Evolutionary conservation across 2,888 invertebrate genomes (phyloP).

Genomic region (Ypsolopha scabrella): DNA sequence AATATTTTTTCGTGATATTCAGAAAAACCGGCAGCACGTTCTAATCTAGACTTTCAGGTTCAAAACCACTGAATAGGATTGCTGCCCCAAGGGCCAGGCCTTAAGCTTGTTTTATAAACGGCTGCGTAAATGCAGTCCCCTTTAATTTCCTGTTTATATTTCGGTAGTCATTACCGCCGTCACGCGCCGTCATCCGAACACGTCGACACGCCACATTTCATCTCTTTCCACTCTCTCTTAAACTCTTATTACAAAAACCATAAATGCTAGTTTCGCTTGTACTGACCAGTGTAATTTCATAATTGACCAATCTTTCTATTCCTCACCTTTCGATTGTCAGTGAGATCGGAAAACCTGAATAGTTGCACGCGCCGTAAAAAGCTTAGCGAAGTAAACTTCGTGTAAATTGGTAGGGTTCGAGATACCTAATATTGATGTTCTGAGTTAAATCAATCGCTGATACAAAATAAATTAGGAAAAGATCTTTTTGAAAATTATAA

Average conservation of each 20-base stretch:
- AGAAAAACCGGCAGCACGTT: no score
- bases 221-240: background rate
- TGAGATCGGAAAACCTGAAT: slow-evolving; percentile 10
- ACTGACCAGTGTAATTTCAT: slow-evolving; percentile 15
- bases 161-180: background rate
- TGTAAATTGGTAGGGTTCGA: no score
- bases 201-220: background rate
- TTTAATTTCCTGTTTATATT: background rate
- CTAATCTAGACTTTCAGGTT: no score
- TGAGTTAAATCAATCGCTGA: no score
- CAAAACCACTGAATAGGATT: no score
- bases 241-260: background rate
- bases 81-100: no score
- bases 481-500: no score
- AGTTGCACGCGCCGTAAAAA: slow-evolving; percentile 14
- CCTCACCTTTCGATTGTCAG: slow-evolving; percentile 18
- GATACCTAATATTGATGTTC: no score
- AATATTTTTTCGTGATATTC: no score
- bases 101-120: no score
- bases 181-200: background rate
- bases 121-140: no score
- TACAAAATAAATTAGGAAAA: no score
- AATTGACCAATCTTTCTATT: slow-evolving; percentile 22
- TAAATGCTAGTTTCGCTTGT: background rate
- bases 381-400: slow-evolving; percentile 4